Base-by-base conservation (phyloP, 2,113 vertebrate genomes). In the Ictalurus punctatus region DNA sequence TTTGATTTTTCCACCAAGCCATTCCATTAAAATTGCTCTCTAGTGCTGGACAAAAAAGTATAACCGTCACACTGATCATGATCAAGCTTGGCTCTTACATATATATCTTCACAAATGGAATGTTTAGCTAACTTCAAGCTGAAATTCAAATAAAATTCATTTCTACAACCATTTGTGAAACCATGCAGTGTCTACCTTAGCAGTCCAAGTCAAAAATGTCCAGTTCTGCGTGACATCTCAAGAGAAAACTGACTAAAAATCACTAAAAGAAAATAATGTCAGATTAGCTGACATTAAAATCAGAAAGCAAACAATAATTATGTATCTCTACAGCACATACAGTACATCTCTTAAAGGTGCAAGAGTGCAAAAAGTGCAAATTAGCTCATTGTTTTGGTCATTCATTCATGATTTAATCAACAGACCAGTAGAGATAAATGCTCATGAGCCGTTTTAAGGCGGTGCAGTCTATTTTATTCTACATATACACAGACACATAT, bases 351-450 rank as follows among this genome's bases (percentile, higher is more conserved):
- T 6, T 79, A n/a, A 79, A 54, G 44, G 76, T 79, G 76, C 71
- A 40, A 74, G 17, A 74, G 17, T 74, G 71, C 76, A 54, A 79
- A 79, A 52, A 16, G 76, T 79, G 76, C 76, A 79, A 79, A 74
- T 40, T 2, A 40, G 34, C 71, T 74, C 71, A 10, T 37, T 27
- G 44, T 67, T 67, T 78, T 48, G 40, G 40, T 25, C 4, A 17
- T 48, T 48, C 23, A 25, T 78, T n/a, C 25, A 52, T 1, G 76
- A 76, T 76, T 76, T 25, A 25, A 3, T 76, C 40, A 44, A 44
- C 40, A 12, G 8, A 10, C 34, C 71, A 40, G 19, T 10, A 10
- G 40, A 76, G 9, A 76, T n/a, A 79, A 79, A n/a, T 0, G 13
- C 44, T 52, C 23, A 27, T 13, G 12, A 78, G 44, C 44, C 0